Evolutionary conservation across 2,113 vertebrate genomes (phyloP).

Genomic region (Phocoena sinus): DNA sequence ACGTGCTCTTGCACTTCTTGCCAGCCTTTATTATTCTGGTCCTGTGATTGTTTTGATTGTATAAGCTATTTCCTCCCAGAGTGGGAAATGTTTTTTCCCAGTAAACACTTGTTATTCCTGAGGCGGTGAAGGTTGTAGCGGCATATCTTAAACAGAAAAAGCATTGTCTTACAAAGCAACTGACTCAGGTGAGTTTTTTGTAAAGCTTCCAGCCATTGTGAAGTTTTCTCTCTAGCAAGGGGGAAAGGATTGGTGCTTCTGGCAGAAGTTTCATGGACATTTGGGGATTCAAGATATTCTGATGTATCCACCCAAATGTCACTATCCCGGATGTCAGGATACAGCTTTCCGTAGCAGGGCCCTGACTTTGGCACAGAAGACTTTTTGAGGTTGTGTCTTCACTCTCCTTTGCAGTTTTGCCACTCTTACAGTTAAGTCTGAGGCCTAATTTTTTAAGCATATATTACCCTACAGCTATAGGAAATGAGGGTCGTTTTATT

Average conservation of each 20-base stretch:
- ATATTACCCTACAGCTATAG: background rate
- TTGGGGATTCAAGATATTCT: background rate
- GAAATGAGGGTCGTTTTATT: background rate
- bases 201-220: background rate
- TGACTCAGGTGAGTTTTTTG: conserved; percentile 6
- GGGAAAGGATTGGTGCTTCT: background rate
- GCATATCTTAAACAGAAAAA: background rate
- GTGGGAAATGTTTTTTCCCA: background rate
- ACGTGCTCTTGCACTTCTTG: background rate
- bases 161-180: background rate
- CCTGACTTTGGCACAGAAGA: background rate
- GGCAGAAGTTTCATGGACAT: background rate
- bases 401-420: background rate
- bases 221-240: background rate
- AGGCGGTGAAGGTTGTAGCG: background rate
- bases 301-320: background rate
- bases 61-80: background rate
- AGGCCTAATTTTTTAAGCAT: background rate
- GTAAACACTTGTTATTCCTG: background rate
- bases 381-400: background rate
- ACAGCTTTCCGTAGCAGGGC: background rate
- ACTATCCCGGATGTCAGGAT: background rate
- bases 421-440: background rate
- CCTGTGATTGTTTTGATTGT: conserved; percentile 26
- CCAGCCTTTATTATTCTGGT: background rate